Evolutionary conservation across 2,888 invertebrate genomes (phyloP), one percentile per base, ranked within the genome.

Genomic region (Prostheceraeus crozeri): DNA sequence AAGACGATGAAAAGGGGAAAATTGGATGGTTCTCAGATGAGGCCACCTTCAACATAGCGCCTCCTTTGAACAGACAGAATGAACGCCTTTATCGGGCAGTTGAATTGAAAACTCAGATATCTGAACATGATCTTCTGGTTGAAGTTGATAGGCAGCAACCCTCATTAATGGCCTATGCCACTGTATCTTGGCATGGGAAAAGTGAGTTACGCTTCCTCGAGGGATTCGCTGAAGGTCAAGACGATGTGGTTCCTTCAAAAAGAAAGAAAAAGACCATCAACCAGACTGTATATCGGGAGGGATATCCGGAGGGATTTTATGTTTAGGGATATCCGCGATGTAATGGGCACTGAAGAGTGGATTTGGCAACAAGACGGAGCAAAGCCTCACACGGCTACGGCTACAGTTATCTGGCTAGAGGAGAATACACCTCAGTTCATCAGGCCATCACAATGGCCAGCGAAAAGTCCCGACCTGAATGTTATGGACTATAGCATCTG

Each of bases 101-200:
- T 33, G 28, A 54, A 21, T 54, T 25, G 28, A 54, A 48, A 54
- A 54, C 14, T 54, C 51, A 35, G 54, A 46, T 54, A 54, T 33
- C 45, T 48, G 27, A 54, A 28, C 27, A 54, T 54, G 10, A 54
- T 28, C 28, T 54, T 27, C 31, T 54, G 19, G 54, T 54, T 30
- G 54, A 54, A 54, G 28, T 54, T 35, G 54, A 54, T 54, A 54
- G 33, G 33, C 54, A 54, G 33, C 8, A 54, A 54, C 40, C 35
- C 28, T 54, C 33, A 25, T n/a, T 54, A 54, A 54, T 54, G 54
- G 54, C 54, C 23, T 54, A 54, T 54, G 14, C 27, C 23, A 54
- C 31, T 54, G 54, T 54, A 48, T 54, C 54, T 54, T 51, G 6
- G 52, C n/a, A 54, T 54, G 54, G 54, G 54, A 54, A 54, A 54